Conservation (phyloP, 1,140 invertebrate genomes). For the Mercenaria mercenaria region DNA sequence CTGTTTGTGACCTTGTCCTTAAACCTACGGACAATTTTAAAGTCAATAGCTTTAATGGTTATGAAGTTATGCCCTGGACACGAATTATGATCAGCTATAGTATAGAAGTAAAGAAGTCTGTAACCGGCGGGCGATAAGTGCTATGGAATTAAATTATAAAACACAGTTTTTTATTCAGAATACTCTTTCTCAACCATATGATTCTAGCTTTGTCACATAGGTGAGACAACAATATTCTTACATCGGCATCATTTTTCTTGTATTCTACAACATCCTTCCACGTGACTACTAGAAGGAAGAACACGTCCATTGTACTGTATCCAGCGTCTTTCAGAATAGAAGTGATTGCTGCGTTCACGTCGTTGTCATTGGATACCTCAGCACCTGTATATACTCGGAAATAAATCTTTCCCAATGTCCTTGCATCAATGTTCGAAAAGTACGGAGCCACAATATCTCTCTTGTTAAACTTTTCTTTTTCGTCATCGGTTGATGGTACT, state of each 20-base stretch:
- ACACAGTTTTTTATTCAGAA: no score
- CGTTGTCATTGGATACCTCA: background rate
- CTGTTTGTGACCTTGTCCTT: no score
- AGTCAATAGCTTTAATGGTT: no score
- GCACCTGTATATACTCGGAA: background rate
- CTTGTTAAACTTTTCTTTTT: background rate
- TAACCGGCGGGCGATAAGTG: no score
- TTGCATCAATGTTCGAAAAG: background rate
- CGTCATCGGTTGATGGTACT: background rate
- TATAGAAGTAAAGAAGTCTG: no score
- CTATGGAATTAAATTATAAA: no score
- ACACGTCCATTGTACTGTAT: background rate
- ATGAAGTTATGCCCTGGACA: no score
- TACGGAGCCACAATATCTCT: background rate
- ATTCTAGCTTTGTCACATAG: no score
- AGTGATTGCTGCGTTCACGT: background rate
- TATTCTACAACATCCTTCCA: constrained; percentile 7
- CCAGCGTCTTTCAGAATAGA: background rate
- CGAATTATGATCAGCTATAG: no score
- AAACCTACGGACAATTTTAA: no score
- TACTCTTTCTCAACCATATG: no score
- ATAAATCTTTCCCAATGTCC: background rate
- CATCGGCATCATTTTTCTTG: background rate
- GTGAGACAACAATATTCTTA: background rate
- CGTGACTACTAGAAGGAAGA: background rate